A percentile compares a stretch with the other conserved stretches of the same genome.
These are phyloP conservation scores for Siniperca knerii DNA, from an alignment of 2,113 vertebrate species.

Conservation along the genomic window DNA sequence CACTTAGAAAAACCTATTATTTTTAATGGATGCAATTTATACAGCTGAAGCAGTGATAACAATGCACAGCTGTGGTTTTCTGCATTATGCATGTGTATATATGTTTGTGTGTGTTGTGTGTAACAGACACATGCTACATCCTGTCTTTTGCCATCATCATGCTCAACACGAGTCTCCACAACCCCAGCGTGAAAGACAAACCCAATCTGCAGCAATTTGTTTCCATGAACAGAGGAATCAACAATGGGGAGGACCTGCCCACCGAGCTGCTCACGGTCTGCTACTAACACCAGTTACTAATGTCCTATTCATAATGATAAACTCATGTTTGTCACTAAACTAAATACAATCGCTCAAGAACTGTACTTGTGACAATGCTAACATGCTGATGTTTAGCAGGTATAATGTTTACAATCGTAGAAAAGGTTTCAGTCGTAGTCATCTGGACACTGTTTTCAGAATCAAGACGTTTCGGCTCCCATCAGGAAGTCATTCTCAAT, in stretches of 20 bases:
- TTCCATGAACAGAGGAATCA: slow-evolving; percentile 94
- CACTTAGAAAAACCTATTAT: background rate
- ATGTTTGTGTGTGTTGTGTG: slow-evolving; percentile 14
- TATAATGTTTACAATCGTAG: no score
- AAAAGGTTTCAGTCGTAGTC: no score
- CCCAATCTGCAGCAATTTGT: slow-evolving; percentile 91
- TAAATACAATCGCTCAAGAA: no score
- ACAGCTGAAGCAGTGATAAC: background rate
- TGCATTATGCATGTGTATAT: background rate
- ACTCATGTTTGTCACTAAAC: background rate
- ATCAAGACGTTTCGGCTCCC: no score
- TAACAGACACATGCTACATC: slow-evolving; percentile 95
- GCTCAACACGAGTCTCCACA: slow-evolving; percentile 97
- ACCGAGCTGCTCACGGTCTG: slow-evolving; percentile 89
- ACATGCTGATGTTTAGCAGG: no score
- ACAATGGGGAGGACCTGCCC: slow-evolving; percentile 89
- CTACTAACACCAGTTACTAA: background rate
- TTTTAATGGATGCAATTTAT: slow-evolving; percentile 19
- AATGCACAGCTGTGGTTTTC: slow-evolving; percentile 29
- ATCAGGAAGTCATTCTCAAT: no score
- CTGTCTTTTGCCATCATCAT: slow-evolving; percentile 97
- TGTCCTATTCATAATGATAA: background rate
- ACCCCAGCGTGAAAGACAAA: slow-evolving; percentile 95
- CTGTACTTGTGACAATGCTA: no score
- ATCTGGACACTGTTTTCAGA: no score